Evolutionary conservation across 2,888 invertebrate species (phyloP), one percentile per base, ranked within the genome.

Genomic region (Drosophila merina): DNA sequence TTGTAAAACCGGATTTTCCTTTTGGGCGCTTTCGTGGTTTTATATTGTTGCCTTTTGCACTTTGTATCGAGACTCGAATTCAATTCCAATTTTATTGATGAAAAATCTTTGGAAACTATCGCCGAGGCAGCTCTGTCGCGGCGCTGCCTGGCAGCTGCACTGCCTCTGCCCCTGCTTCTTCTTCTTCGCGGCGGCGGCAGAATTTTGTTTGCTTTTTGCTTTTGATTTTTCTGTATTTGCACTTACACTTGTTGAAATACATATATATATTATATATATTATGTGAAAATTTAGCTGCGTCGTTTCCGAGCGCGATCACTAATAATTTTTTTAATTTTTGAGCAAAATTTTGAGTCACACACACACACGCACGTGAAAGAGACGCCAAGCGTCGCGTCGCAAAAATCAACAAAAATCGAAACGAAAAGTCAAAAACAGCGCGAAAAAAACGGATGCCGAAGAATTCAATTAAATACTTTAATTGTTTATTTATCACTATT

Each of bases 1-100:
- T 87, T 83, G 87, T 86, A 81, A 89, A 89, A 88, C 87, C 87
- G 87, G 87, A 89, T 88, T 87, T 87, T 83, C 84, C 78, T 80
- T 86, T 84, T 86, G 79, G 82, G 82, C 76, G 71, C 85, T 70
- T 60, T 71, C 58, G 67, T 63, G 63, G 74, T 57, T 72, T 48
- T 74, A 57, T 78, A 64, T 47, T 77, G 76, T 64, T 79, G 82
- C 86, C 88, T 79, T 85, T 76, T 85, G 86, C 88, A 87, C 86
- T 82, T 82, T 85, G 57, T 79, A 54, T 55, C 63, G 48, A 47
- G 73, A 68, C 76, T 72, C 60, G 47, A 64, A 62, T 83, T 72
- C 54, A 72, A 82, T 51, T 71, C 31, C 50, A 33, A 52, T 52
- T 64, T 26, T 31, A 52, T 57, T 52, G 14, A 47, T 55, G 33